Evolutionary conservation across 2,113 vertebrate species (phyloP).

Genomic region (Cisticola juncidis): DNA sequence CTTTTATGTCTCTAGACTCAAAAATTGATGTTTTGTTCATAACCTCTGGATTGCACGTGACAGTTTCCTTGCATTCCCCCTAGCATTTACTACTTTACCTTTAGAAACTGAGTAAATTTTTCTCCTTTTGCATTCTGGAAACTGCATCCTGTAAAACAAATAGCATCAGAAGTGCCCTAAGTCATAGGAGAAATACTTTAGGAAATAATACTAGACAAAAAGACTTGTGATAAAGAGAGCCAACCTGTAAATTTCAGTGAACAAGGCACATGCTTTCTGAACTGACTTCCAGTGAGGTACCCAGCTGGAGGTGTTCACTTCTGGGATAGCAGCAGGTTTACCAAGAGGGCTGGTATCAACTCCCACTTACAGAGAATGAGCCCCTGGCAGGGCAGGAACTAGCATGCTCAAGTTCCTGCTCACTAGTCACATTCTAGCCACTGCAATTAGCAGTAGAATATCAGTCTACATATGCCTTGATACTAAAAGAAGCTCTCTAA

Average conservation of each 20-base stretch:
- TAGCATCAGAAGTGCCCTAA: background rate
- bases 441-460: background rate
- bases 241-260: background rate
- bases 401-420: background rate
- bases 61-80: background rate
- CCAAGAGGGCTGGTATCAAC: background rate
- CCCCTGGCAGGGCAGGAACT: background rate
- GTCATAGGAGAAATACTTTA: background rate
- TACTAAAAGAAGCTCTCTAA: background rate
- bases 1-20: background rate
- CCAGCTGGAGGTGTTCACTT: background rate
- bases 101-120: background rate
- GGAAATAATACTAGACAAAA: background rate
- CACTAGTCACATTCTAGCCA: background rate
- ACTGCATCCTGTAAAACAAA: background rate
- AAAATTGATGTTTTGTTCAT: background rate
- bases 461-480: background rate
- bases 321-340: background rate
- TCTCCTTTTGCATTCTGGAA: background rate
- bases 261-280: background rate
- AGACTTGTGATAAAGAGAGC: background rate
- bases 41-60: background rate
- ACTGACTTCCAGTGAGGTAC: background rate
- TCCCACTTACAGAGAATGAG: accelerated
- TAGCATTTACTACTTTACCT: background rate